Conservation (phyloP, 2,888 invertebrate genomes). For the Athalia circularis region DNA sequence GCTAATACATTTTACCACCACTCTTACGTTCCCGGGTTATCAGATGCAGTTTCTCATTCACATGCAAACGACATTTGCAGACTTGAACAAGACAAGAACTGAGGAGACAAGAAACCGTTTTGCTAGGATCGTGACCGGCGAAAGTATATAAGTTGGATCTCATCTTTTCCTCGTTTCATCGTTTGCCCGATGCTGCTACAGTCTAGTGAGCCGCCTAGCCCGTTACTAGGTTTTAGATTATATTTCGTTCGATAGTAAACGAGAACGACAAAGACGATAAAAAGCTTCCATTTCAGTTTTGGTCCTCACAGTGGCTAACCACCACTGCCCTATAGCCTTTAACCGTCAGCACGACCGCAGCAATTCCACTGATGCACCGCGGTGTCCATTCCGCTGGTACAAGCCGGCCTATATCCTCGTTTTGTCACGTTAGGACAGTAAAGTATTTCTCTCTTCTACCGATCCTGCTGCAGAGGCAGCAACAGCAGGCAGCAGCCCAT, state of each 20-base stretch:
- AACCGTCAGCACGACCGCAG: constrained; percentile 35
- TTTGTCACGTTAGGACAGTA: constrained; percentile 40
- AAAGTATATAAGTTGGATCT: background rate
- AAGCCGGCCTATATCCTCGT: constrained; percentile 20
- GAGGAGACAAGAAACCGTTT: background rate
- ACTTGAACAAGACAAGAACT: background rate
- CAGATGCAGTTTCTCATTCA: background rate
- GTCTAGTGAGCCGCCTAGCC: background rate
- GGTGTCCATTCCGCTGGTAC: constrained; percentile 33
- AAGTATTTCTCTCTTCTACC: constrained; percentile 39
- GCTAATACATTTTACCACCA: background rate
- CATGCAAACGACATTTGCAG: background rate
- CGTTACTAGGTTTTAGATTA: background rate
- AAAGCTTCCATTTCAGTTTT: constrained; percentile 30
- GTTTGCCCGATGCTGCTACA: background rate
- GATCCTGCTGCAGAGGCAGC: constrained; percentile 1
- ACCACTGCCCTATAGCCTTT: constrained; percentile 24
- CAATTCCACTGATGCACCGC: constrained; percentile 37
- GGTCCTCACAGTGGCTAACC: constrained; percentile 21
- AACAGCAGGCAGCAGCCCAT: background rate
- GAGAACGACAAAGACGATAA: background rate
- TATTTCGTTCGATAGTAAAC: constrained; percentile 20
- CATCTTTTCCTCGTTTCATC: constrained; percentile 19
- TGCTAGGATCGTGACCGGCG: constrained; percentile 14
- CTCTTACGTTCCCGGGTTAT: background rate